Conservation (phyloP, 2,113 vertebrate species). For the Lophotis ruficrista region DNA sequence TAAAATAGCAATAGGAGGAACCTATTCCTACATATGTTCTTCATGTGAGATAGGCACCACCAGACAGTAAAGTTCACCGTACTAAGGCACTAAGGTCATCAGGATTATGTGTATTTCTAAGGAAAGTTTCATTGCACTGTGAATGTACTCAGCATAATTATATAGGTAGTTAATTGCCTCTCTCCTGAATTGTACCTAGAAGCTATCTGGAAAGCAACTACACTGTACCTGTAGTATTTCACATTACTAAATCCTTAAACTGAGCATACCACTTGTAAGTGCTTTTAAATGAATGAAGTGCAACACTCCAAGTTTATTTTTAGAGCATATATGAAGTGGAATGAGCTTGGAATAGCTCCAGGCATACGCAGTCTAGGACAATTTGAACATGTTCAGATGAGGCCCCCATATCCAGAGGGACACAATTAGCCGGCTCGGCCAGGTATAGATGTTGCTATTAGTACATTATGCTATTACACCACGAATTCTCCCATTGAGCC, state of each 20-base stretch:
- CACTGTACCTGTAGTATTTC: background rate
- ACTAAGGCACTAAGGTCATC: background rate
- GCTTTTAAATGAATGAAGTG: background rate
- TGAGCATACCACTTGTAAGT: background rate
- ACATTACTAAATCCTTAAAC: background rate
- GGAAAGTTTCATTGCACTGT: background rate
- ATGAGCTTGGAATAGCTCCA: slow-evolving; percentile 45
- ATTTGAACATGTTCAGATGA: background rate
- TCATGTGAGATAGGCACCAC: background rate
- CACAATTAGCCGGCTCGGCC: slow-evolving; percentile 18
- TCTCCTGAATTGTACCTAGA: background rate
- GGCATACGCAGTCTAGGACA: background rate
- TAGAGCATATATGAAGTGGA: slow-evolving; percentile 9
- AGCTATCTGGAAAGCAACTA: background rate
- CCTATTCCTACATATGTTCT: background rate
- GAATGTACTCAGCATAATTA: background rate
- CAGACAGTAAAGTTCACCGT: background rate
- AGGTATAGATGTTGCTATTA: slow-evolving; percentile 23
- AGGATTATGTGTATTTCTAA: background rate
- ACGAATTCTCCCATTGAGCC: slow-evolving; percentile 16
- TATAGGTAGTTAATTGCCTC: background rate
- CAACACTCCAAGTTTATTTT: slow-evolving; percentile 24
- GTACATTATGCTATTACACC: background rate
- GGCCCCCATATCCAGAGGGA: slow-evolving; percentile 22
- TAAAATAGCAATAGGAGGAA: background rate